Conservation (phyloP, 2,888 invertebrate genomes). For the Drosophila neoperkinsi region DNA sequence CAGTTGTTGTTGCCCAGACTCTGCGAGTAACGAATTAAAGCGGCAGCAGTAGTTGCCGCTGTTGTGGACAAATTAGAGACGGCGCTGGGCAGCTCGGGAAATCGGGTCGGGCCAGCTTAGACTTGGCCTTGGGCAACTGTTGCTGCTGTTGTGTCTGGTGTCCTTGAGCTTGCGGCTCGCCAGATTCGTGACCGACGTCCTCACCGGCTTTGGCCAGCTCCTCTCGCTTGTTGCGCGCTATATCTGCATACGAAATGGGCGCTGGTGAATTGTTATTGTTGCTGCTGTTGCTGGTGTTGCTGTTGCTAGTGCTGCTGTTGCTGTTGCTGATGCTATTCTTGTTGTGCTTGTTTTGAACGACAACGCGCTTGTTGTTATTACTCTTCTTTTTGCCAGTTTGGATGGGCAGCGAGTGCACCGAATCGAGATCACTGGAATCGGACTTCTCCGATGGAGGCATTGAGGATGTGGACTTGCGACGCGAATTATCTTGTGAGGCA, state of each 20-base stretch:
- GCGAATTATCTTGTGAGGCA: constrained; percentile 79
- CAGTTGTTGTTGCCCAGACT: constrained; percentile 44
- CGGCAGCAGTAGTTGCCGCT: neutral
- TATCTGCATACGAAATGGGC: constrained; percentile 91
- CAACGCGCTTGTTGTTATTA: constrained; percentile 62
- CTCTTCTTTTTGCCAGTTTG: constrained; percentile 83
- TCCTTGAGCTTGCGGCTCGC: constrained; percentile 18
- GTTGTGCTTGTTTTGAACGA: constrained; percentile 57
- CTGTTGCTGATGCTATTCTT: constrained; percentile 36
- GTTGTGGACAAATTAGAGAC: constrained; percentile 9
- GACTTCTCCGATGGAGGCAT: constrained; percentile 94
- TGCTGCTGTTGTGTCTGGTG: constrained; percentile 14
- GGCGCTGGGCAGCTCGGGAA: constrained; percentile 63
- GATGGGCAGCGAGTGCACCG: constrained; percentile 93
- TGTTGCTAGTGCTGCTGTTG: constrained; percentile 36
- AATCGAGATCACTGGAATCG: constrained; percentile 93
- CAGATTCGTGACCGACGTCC: constrained; percentile 19
- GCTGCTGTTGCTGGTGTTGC: constrained; percentile 61
- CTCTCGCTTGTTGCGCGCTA: constrained; percentile 87
- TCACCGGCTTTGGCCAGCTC: constrained; percentile 57
- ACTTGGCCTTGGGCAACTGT: constrained; percentile 41
- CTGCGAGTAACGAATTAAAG: constrained; percentile 56
- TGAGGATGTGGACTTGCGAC: constrained; percentile 90
- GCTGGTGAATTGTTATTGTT: constrained; percentile 57
- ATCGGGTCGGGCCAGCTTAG: constrained; percentile 52